These are phyloP conservation scores for Drosophila sp. DNA, from an alignment of 1,140 invertebrate genomes.

Conservation along the genomic window DNA sequence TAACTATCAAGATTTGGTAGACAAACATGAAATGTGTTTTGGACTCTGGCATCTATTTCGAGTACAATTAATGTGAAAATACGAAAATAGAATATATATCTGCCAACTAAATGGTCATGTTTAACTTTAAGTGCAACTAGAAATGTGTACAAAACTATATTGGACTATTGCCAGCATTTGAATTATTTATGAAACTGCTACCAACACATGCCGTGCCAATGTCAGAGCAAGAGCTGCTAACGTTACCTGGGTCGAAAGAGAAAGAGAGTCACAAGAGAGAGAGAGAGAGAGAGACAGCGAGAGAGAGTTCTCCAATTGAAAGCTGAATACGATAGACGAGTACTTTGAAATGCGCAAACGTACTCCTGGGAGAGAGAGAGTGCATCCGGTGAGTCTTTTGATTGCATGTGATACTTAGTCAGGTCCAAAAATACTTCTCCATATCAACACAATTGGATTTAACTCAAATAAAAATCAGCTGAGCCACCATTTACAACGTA, in stretches of 20 bases:
- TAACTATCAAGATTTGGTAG: slow-evolving; percentile 24
- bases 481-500: slow-evolving; percentile 33
- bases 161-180: slow-evolving; percentile 39
- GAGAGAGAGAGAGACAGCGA: neutral
- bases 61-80: slow-evolving; percentile 49
- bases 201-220: slow-evolving; percentile 13
- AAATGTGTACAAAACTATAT: slow-evolving; percentile 5
- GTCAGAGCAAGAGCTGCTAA: slow-evolving; percentile 2
- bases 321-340: neutral
- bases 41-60: slow-evolving; percentile 28
- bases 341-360: slow-evolving; percentile 20
- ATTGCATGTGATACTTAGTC: slow-evolving; percentile 9
- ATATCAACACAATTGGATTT: slow-evolving; percentile 64
- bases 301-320: neutral
- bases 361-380: neutral
- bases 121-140: slow-evolving; percentile 34
- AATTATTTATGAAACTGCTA: slow-evolving; percentile 60
- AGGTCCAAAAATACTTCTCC: neutral
- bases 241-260: neutral
- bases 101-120: slow-evolving; percentile 38
- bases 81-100: slow-evolving; percentile 18
- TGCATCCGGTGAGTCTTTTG: slow-evolving; percentile 18
- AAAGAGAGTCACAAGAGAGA: neutral
- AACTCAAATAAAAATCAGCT: slow-evolving; percentile 69
- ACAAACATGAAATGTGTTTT: slow-evolving; percentile 30